Base-by-base conservation (phyloP, 2,888 invertebrate species). In the Dorcus hopei region DNA sequence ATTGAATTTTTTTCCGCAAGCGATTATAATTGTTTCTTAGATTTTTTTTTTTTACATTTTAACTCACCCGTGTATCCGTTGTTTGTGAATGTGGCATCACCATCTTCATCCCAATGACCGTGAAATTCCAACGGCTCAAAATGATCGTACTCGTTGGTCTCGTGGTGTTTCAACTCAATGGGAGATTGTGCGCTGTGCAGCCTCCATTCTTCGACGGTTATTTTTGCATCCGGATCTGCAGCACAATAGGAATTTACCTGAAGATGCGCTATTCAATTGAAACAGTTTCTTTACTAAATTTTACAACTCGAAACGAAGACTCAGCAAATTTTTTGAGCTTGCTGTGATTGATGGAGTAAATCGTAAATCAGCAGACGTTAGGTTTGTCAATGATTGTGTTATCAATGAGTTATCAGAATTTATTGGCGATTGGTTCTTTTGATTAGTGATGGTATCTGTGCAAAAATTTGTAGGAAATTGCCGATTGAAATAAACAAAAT, bases 51-150 rank as follows among this genome's bases (percentile, higher is more conserved):
- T 19, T 19, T 2, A 2, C 19, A 55, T 14, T 59, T 11, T 19
- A 38, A 38, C 58, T 67, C 75, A 88, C 88, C 86, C 67, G 88
- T 86, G 67, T 86, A 85, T 55, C 88, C 88, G 65, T 86, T 88
- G 71, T 88, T 88, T 19, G 82, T 80, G 8, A 88, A 80, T 3
- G 80, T 79, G 26, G 86, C 87, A 39, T 80, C 79, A 3, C 82
- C 81, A 5, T 80, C 78, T 49, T 82, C 80, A 65, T 85, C 83
- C 85, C 85, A 85, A 64, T 85, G 85, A 0, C 83, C 82, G 52
- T 81, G 81, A 68, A 84, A 87, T 68, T 80, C 80, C 47, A 85
- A 79, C 0, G 83, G 83, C 50, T 77, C 78, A 55, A 79, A 79
- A 61, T 78, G 75, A 57, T 79, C 78, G 61, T 77, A 77, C 50